phyloP scores from a whole-genome alignment of 2,113 vertebrate genomes.

The Coryphaenoides rupestris region DNA sequence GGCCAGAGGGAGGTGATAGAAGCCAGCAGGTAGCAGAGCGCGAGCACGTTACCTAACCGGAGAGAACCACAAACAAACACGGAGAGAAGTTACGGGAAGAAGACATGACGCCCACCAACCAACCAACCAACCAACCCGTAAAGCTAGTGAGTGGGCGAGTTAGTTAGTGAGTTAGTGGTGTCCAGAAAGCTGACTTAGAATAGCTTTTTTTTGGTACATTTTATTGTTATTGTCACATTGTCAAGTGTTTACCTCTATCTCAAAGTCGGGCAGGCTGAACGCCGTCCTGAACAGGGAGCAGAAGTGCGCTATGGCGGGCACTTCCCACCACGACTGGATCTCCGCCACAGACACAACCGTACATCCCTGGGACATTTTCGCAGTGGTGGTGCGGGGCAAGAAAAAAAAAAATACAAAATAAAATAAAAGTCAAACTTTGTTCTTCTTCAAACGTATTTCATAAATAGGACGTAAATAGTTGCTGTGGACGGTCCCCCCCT shows the following conservation, averaged over 20 bases:
- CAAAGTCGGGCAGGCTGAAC: slow-evolving; percentile 92
- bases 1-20: too few relatives aligned
- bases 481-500: slow-evolving; percentile 35
- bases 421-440: too few relatives aligned
- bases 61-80: slow-evolving; percentile 20
- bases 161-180: too few relatives aligned
- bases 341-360: slow-evolving; percentile 81
- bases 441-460: slow-evolving; percentile 41
- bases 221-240: too few relatives aligned
- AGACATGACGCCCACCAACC: too few relatives aligned
- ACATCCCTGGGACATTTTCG: slow-evolving; percentile 80
- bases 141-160: too few relatives aligned
- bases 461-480: slow-evolving; percentile 58
- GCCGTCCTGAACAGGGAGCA: slow-evolving; percentile 94
- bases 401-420: too few relatives aligned
- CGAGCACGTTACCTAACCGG: slow-evolving; percentile 46
- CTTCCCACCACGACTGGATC: slow-evolving; percentile 95
- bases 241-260: slow-evolving; percentile 92
- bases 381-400: too few relatives aligned
- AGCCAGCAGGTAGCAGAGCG: slow-evolving; percentile 24
- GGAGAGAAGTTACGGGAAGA: slow-evolving; percentile 44
- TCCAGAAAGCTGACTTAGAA: too few relatives aligned
- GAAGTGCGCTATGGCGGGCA: slow-evolving; percentile 96
- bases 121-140: too few relatives aligned
- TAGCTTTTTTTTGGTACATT: too few relatives aligned